Percentiles rank a stretch among this genome's conserved stretches.
phyloP scores from a whole-genome alignment of 2,888 invertebrate species.

The Apamea sordens region DNA sequence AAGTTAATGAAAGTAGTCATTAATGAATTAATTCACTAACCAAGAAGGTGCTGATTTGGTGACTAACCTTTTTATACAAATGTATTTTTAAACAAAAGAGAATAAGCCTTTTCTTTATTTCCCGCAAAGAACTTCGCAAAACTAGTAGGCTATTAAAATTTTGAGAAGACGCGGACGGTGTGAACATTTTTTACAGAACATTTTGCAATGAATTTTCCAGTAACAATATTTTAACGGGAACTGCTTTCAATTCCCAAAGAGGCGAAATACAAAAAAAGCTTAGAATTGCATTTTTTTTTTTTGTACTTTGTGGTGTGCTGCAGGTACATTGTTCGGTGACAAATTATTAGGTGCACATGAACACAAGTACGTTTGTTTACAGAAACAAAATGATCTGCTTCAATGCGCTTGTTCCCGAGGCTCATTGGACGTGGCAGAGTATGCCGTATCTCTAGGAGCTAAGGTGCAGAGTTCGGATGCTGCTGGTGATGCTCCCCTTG shows the following conservation, averaged over 20 bases:
- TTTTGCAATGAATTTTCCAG: neutral
- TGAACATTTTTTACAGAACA: neutral
- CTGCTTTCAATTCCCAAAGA: neutral
- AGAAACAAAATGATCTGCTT: slow-evolving; percentile 93
- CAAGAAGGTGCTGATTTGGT: neutral
- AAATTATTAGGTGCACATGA: slow-evolving; percentile 57
- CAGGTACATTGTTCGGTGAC: slow-evolving; percentile 9
- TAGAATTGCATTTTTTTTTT: neutral
- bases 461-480: slow-evolving; percentile 92
- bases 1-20: slow-evolving; percentile 21
- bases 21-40: neutral
- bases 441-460: slow-evolving; percentile 91
- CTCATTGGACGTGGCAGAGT: slow-evolving; percentile 86
- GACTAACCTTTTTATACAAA: neutral
- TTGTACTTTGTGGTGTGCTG: neutral
- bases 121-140: neutral
- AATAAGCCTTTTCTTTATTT: neutral
- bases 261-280: neutral
- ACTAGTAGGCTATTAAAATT: slow-evolving; percentile 19
- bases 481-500: slow-evolving; percentile 93
- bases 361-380: slow-evolving; percentile 56
- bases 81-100: neutral
- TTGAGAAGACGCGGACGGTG: neutral
- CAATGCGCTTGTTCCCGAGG: slow-evolving; percentile 95
- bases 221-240: neutral